Conservation (phyloP, 2,888 invertebrate species). For the Nomada lathburiana region DNA sequence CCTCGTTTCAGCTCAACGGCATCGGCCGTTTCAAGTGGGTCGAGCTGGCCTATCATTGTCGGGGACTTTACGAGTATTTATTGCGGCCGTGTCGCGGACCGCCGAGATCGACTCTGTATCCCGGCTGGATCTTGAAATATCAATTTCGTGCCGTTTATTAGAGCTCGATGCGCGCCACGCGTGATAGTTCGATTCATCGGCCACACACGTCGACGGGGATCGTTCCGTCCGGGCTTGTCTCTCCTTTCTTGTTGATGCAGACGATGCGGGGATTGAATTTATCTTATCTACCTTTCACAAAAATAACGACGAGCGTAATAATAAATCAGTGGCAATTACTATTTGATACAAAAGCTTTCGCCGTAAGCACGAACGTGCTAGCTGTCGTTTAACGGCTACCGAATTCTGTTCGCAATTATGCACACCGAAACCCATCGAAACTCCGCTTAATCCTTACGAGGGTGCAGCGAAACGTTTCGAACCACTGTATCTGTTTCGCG, state of each 20-base stretch:
- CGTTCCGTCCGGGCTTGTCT: background rate
- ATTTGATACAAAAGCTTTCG: too few species aligned
- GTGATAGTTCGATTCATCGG: constrained; percentile 36
- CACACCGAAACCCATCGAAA: background rate
- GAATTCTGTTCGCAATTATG: background rate
- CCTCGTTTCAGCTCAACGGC: constrained; percentile 41
- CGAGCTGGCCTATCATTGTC: constrained; percentile 66
- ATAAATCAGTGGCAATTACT: background rate
- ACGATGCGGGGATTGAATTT: background rate
- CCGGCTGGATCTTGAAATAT: constrained; percentile 56
- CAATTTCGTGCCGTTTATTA: constrained; percentile 54
- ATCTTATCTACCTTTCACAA: too few species aligned
- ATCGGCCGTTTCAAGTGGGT: constrained; percentile 60
- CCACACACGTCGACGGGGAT: constrained; percentile 42
- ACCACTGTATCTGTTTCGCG: background rate
- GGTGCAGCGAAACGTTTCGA: constrained; percentile 1
- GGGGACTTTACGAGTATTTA: constrained; percentile 66
- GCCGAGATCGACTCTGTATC: constrained; percentile 27
- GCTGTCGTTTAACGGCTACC: too few species aligned
- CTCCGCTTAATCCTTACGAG: background rate
- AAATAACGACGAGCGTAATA: background rate
- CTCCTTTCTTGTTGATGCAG: background rate
- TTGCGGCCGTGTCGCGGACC: constrained; percentile 42
- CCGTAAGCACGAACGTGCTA: too few species aligned
- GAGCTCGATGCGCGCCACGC: constrained; percentile 27